These are phyloP conservation scores for Chelonus formosanus DNA, from an alignment of 2,888 invertebrate species.

Conservation along the genomic window DNA sequence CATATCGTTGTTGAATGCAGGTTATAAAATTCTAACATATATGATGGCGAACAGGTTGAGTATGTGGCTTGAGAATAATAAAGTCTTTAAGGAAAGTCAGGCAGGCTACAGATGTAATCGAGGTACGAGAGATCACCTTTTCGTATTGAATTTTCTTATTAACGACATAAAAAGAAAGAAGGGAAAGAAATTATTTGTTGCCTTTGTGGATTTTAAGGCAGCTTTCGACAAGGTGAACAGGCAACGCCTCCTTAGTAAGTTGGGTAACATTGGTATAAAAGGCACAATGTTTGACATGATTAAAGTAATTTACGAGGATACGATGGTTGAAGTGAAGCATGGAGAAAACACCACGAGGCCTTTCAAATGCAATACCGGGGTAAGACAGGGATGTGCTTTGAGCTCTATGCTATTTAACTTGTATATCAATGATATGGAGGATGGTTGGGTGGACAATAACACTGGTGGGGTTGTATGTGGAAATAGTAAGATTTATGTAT, in stretches of 20 bases:
- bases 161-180: conserved; percentile 18
- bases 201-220: conserved; percentile 33
- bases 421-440: conserved; percentile 33
- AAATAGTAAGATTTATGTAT: conserved; percentile 1
- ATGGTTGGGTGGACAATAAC: conserved; percentile 10
- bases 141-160: conserved; percentile 22
- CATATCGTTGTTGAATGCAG: conserved; percentile 15
- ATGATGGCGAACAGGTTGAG: conserved; percentile 6
- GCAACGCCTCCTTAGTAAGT: conserved; percentile 24
- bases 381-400: conserved; percentile 39
- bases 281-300: conserved; percentile 31
- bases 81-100: conserved; percentile 30
- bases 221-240: conserved; percentile 39
- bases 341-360: conserved; percentile 26
- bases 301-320: conserved; percentile 27
- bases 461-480: conserved; percentile 24
- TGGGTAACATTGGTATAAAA: conserved; percentile 19
- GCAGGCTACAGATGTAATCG: conserved; percentile 31
- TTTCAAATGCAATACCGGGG: conserved; percentile 29
- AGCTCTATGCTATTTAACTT: conserved; percentile 34
- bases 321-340: conserved; percentile 24
- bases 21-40: conserved; percentile 2
- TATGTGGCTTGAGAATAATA: conserved; percentile 26
- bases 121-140: conserved; percentile 35
- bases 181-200: conserved; percentile 12